These are phyloP conservation scores for Aplocera efformata DNA, from an alignment of 2,888 invertebrate genomes.

Conservation along the genomic window DNA sequence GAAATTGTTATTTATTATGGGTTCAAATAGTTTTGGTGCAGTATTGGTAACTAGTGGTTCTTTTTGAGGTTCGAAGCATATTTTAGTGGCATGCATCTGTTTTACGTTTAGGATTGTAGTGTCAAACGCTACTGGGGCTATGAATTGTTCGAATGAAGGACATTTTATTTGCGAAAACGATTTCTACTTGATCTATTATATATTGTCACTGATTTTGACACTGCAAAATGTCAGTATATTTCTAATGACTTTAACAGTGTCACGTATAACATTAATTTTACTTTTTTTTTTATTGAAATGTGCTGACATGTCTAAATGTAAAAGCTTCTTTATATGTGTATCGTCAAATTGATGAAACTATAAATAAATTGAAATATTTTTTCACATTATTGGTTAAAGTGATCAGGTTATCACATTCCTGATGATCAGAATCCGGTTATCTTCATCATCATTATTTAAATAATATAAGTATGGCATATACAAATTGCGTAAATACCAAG, in stretches of 20 bases:
- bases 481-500: too few species aligned
- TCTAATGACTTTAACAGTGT: neutral
- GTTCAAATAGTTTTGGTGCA: neutral
- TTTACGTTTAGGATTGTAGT: slow-evolving; percentile 15
- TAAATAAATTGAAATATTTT: too few species aligned
- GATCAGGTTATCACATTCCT: too few species aligned
- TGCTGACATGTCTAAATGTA: slow-evolving; percentile 3
- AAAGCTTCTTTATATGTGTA: neutral
- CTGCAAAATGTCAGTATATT: slow-evolving; percentile 8
- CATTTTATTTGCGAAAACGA: too few species aligned
- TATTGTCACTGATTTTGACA: slow-evolving; percentile 4
- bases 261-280: too few species aligned
- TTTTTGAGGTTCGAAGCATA: slow-evolving; percentile 44
- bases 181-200: too few species aligned
- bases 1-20: neutral
- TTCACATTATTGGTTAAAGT: too few species aligned
- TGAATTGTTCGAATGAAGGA: neutral
- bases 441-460: too few species aligned
- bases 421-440: too few species aligned
- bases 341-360: neutral
- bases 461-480: too few species aligned
- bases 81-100: slow-evolving; percentile 31
- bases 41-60: slow-evolving; percentile 30
- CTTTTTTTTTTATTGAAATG: slow-evolving; percentile 1
- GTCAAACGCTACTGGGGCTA: slow-evolving; percentile 7